Evolutionary conservation across 2,888 invertebrate genomes (phyloP).

Genomic region (Platycheirus albimanus): DNA sequence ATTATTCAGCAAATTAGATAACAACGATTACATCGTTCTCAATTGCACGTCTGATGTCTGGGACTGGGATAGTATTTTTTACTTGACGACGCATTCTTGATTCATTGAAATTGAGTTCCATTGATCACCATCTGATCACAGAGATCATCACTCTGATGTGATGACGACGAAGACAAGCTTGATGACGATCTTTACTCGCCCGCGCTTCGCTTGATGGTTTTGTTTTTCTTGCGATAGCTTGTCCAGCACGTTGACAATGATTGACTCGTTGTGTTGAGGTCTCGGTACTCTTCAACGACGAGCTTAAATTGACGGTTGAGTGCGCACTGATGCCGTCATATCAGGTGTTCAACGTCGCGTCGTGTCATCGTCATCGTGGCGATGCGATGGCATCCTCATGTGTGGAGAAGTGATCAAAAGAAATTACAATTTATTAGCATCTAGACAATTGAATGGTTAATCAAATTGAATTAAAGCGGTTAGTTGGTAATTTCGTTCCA

Average conservation of each 20-base stretch:
- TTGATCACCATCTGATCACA: constrained; percentile 57
- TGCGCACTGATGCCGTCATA: constrained; percentile 9
- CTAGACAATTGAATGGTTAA: constrained; percentile 71
- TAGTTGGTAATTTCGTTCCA: constrained; percentile 50
- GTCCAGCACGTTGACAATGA: constrained; percentile 57
- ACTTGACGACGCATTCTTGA: constrained; percentile 29
- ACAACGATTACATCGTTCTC: constrained; percentile 48
- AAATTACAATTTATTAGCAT: constrained; percentile 65
- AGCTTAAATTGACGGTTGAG: constrained; percentile 34
- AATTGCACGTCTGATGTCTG: constrained; percentile 30
- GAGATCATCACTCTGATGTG: constrained; percentile 57
- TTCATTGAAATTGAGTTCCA: constrained; percentile 29
- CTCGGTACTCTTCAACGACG: constrained; percentile 50
- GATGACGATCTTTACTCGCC: constrained; percentile 45
- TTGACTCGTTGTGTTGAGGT: constrained; percentile 57
- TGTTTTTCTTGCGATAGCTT: constrained; percentile 4
- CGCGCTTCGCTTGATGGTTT: not conserved
- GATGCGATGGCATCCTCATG: not conserved
- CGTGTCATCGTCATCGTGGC: not conserved
- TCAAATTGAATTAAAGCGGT: constrained; percentile 67
- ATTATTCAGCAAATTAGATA: constrained; percentile 53
- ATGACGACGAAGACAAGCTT: constrained; percentile 31
- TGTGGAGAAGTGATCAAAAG: constrained; percentile 13
- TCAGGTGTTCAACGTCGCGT: constrained; percentile 47
- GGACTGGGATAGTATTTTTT: constrained; percentile 19